Percentiles rank a stretch among this genome's conserved stretches.
These are phyloP conservation scores for Cylloceria caligata DNA, from an alignment of 2,888 invertebrate species.

Conservation along the genomic window DNA sequence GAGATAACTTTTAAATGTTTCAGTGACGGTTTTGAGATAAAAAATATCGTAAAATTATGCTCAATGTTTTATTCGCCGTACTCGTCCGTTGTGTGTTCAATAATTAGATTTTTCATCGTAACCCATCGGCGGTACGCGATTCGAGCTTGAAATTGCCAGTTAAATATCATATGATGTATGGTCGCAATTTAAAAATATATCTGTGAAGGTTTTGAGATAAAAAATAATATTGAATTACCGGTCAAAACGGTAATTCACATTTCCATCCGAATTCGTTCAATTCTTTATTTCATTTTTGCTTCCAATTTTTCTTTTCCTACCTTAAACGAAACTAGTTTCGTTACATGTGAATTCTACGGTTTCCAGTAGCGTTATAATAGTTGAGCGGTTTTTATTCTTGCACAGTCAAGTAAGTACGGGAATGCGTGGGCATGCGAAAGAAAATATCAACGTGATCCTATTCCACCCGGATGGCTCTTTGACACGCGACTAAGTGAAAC, in stretches of 20 bases:
- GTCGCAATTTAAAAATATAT: too few relatives aligned
- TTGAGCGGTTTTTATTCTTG: constrained; percentile 1
- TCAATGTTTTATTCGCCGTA: too few relatives aligned
- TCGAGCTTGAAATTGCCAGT: too few relatives aligned
- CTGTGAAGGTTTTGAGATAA: too few relatives aligned
- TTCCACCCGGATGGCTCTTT: constrained; percentile 76
- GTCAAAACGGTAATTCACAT: neutral
- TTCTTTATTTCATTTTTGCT: neutral
- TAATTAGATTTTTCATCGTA: too few relatives aligned
- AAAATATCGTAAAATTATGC: too few relatives aligned
- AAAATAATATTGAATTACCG: too few relatives aligned
- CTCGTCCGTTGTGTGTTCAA: too few relatives aligned
- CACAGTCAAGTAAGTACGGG: constrained; percentile 38
- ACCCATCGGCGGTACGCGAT: too few relatives aligned
- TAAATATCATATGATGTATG: too few relatives aligned
- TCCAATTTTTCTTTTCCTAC: neutral
- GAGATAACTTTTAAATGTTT: too few relatives aligned
- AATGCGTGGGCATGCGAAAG: constrained; percentile 74
- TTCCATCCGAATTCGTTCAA: neutral
- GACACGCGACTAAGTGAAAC: constrained; percentile 74
- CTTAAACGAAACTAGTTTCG: constrained; percentile 27
- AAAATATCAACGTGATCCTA: constrained; percentile 74
- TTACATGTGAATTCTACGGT: constrained; percentile 34
- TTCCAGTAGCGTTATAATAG: neutral
- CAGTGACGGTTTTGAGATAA: too few relatives aligned